phyloP scores from a whole-genome alignment of 2,113 vertebrate species.

The Myocastor coypus region DNA sequence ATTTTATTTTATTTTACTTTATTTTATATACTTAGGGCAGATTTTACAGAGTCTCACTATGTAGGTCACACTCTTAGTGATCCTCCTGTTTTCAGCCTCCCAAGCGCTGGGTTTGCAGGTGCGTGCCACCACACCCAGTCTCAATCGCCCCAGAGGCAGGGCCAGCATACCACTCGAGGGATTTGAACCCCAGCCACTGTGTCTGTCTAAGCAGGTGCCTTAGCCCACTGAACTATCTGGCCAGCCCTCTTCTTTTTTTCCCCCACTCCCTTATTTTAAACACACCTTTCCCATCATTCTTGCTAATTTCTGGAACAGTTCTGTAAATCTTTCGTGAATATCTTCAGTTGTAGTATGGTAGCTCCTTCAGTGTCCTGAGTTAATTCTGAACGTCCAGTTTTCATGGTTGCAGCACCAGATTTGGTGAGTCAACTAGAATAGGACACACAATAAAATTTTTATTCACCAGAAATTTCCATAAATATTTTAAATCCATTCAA shows the following conservation, averaged over 20 bases:
- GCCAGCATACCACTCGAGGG: too few species aligned
- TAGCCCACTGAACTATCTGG: too few species aligned
- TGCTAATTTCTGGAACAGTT: neutral
- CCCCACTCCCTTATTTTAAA: neutral
- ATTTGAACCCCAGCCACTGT: too few species aligned
- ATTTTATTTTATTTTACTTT: neutral
- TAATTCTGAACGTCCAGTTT: neutral
- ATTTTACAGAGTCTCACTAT: too few species aligned
- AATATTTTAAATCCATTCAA: neutral
- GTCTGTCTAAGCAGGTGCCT: too few species aligned
- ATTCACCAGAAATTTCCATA: neutral
- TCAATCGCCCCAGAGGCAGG: too few species aligned
- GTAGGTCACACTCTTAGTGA: too few species aligned
- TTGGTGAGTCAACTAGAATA: neutral
- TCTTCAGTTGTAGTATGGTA: neutral
- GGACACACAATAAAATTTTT: neutral
- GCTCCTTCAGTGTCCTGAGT: neutral
- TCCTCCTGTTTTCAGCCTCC: too few species aligned
- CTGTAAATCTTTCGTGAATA: neutral
- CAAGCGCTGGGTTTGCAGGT: too few species aligned
- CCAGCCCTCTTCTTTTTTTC: too few species aligned
- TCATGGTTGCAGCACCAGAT: neutral
- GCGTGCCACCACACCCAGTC: too few species aligned
- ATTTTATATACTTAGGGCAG: too few species aligned
- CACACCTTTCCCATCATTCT: neutral